phyloP scores from a whole-genome alignment of 2,888 invertebrate species.

The Drosophila anomelani region DNA sequence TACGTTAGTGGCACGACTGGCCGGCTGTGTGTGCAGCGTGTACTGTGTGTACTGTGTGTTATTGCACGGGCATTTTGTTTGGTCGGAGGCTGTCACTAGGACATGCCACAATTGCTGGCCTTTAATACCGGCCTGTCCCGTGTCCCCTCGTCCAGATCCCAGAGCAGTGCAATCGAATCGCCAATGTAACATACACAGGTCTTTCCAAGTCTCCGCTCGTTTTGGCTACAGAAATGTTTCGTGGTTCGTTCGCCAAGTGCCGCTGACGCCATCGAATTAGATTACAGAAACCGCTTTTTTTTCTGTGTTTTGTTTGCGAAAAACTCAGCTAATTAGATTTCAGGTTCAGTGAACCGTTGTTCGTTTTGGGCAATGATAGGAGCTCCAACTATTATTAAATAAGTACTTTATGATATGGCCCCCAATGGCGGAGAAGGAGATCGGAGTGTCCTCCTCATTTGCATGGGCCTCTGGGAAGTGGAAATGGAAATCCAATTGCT shows the following conservation, averaged over 20 bases:
- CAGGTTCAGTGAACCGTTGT: constrained; percentile 36
- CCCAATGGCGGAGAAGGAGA: background rate
- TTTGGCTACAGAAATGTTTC: constrained; percentile 44
- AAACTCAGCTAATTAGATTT: constrained; percentile 39
- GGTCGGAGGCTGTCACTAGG: constrained; percentile 53
- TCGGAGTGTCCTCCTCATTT: constrained; percentile 10
- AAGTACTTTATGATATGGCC: constrained; percentile 9
- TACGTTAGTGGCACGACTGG: constrained; percentile 47
- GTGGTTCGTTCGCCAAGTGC: constrained; percentile 39
- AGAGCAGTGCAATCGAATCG: constrained; percentile 25
- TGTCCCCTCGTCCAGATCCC: constrained; percentile 8
- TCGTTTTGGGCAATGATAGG: constrained; percentile 17
- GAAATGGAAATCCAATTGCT: constrained; percentile 16
- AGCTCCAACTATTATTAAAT: constrained; percentile 11
- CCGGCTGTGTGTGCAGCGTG: constrained; percentile 17
- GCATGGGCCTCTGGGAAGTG: constrained; percentile 14
- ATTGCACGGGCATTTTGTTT: constrained; percentile 35
- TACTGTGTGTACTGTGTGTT: constrained; percentile 19
- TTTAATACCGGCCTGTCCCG: constrained; percentile 40
- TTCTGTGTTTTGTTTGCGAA: constrained; percentile 10
- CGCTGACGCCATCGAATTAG: constrained; percentile 45
- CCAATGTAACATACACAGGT: constrained; percentile 25
- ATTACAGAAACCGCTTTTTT: constrained; percentile 44
- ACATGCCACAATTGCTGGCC: constrained; percentile 60
- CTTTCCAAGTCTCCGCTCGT: constrained; percentile 25